Percentiles rank a stretch among this genome's conserved stretches.
phyloP scores from a whole-genome alignment of 2,888 invertebrate species.

The Lamellibrachia satsuma region DNA sequence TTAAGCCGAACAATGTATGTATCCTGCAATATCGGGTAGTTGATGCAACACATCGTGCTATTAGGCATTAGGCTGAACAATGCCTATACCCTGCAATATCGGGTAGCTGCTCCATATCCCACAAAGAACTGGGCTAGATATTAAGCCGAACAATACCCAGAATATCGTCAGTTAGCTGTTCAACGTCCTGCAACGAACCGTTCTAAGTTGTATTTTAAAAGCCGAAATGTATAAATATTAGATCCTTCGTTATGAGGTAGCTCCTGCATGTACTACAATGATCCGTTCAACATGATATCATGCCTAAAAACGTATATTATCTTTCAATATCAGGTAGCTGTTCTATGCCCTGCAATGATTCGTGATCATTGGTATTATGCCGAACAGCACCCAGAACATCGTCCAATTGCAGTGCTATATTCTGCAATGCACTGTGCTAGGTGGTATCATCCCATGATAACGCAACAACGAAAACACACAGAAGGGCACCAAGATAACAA shows the following conservation, averaged over 20 bases:
- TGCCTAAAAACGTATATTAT: no score
- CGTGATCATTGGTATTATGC: constrained; percentile 64
- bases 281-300: no score
- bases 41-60: constrained; percentile 55
- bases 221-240: constrained; percentile 63
- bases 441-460: no score
- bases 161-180: not conserved
- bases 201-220: constrained; percentile 41
- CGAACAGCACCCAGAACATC: constrained; percentile 67
- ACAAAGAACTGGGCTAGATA: constrained; percentile 25
- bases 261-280: constrained; percentile 47
- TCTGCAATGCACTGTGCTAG: no score
- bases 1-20: constrained; percentile 21
- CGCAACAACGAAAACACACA: no score
- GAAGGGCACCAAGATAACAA: no score
- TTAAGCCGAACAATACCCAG: constrained; percentile 22
- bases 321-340: no score
- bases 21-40: not conserved
- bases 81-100: constrained; percentile 65
- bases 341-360: not conserved
- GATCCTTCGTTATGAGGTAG: constrained; percentile 63
- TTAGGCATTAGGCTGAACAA: constrained; percentile 66
- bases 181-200: constrained; percentile 48
- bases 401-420: constrained; percentile 65
- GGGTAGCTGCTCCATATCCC: constrained; percentile 66